Conservation (phyloP, 2,113 vertebrate species). For the Thalassoma bifasciatum region DNA sequence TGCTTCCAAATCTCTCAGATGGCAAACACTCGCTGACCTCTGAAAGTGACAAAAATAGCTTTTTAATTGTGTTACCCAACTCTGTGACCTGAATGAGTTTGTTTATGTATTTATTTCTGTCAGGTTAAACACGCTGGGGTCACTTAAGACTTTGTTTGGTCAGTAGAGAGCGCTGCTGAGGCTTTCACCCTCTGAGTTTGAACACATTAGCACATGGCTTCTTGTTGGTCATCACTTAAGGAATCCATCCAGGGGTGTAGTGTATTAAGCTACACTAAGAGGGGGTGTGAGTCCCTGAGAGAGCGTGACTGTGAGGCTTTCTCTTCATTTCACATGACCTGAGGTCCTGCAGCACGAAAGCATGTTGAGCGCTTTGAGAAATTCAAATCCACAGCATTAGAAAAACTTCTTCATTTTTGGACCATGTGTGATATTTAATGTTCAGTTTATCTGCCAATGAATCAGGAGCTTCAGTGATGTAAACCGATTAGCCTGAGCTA, state of each 20-base stretch:
- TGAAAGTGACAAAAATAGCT: not conserved
- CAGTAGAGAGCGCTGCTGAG: constrained; percentile 15
- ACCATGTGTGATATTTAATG: too few species aligned
- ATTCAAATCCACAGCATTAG: not conserved
- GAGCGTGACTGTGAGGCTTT: not conserved
- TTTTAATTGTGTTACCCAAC: constrained; percentile 19
- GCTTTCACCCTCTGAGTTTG: not conserved
- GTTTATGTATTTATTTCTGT: not conserved
- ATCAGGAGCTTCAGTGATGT: not conserved
- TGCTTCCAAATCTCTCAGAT: constrained; percentile 67
- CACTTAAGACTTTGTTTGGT: not conserved
- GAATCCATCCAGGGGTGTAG: not conserved
- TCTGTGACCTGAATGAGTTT: not conserved
- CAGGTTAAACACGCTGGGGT: not conserved
- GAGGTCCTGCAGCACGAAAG: too few species aligned
- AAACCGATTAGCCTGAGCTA: not conserved
- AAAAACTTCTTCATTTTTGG: too few species aligned
- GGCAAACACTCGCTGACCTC: constrained; percentile 44
- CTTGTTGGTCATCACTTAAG: not conserved
- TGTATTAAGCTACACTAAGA: not conserved
- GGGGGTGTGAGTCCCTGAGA: not conserved
- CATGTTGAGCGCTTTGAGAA: not conserved
- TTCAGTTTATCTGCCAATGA: not conserved
- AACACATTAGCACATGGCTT: not conserved
- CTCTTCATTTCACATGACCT: constrained; percentile 2